These are phyloP conservation scores for Halocaridina rubra DNA, from an alignment of 2,888 invertebrate genomes.

Conservation along the genomic window DNA sequence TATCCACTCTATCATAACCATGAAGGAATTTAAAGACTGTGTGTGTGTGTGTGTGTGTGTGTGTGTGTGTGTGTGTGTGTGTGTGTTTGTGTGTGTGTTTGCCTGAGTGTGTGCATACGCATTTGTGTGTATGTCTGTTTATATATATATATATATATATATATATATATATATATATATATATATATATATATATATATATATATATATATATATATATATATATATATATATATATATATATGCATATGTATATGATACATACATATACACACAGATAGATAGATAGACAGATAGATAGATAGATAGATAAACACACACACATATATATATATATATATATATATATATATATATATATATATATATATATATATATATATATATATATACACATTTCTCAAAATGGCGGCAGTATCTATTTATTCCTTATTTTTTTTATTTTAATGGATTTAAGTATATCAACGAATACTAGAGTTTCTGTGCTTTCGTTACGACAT, in stretches of 20 bases:
- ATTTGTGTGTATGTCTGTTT: not conserved
- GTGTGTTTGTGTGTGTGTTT: not conserved
- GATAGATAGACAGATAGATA: not conserved
- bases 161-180: slow-evolving; percentile 15
- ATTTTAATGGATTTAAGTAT: no score
- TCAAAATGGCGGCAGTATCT: no score
- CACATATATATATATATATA: slow-evolving; percentile 1
- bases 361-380: slow-evolving; percentile 25
- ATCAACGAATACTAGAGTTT: no score
- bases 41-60: not conserved
- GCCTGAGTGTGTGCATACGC: not conserved
- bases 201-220: not conserved
- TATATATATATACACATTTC: not conserved
- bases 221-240: not conserved
- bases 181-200: not conserved
- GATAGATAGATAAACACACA: not conserved
- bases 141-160: slow-evolving; percentile 20
- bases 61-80: not conserved
- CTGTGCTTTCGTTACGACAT: no score
- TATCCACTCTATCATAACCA: no score
- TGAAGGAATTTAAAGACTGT: no score
- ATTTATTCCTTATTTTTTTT: no score
- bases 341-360: slow-evolving; percentile 22
- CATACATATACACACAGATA: not conserved
- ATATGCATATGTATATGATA: not conserved